phyloP scores from a whole-genome alignment of 2,888 invertebrate genomes.

The Scaptomyza cyrtandrae region DNA sequence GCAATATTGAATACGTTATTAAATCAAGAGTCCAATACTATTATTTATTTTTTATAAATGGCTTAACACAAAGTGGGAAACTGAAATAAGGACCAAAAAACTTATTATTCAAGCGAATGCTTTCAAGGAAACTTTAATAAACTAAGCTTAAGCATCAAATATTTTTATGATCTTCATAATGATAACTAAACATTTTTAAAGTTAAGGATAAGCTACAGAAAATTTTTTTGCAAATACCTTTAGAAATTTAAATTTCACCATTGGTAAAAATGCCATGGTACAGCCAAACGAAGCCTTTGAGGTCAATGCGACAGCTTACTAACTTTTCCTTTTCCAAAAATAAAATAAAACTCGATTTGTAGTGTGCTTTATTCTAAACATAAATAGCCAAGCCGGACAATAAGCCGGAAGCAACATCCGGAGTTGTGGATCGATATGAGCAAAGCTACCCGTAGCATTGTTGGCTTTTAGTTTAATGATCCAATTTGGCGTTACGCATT shows the following conservation, averaged over 20 bases:
- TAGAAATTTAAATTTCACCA: constrained; percentile 31
- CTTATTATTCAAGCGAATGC: neutral
- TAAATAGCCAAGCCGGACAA: constrained; percentile 70
- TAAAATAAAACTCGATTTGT: constrained; percentile 22
- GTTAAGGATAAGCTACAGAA: neutral
- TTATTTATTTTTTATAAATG: too few relatives aligned
- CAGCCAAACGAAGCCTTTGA: constrained; percentile 42
- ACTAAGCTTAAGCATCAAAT: too few relatives aligned
- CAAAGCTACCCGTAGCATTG: constrained; percentile 63
- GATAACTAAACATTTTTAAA: neutral
- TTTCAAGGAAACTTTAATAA: too few relatives aligned
- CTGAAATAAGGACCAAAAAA: neutral
- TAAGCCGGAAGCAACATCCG: constrained; percentile 84
- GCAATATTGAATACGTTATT: neutral
- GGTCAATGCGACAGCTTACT: constrained; percentile 54
- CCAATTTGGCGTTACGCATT: constrained; percentile 81
- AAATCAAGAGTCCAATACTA: neutral
- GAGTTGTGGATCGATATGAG: constrained; percentile 79
- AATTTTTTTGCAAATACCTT: neutral
- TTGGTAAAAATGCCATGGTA: constrained; percentile 21
- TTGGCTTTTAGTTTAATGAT: constrained; percentile 76
- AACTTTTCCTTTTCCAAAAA: constrained; percentile 37
- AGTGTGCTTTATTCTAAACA: constrained; percentile 67
- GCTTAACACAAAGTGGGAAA: neutral
- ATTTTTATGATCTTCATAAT: neutral